Percentiles rank a stretch among this genome's conserved stretches.
Conservation (phyloP, 2,888 invertebrate species). For the Pteria penguin region DNA sequence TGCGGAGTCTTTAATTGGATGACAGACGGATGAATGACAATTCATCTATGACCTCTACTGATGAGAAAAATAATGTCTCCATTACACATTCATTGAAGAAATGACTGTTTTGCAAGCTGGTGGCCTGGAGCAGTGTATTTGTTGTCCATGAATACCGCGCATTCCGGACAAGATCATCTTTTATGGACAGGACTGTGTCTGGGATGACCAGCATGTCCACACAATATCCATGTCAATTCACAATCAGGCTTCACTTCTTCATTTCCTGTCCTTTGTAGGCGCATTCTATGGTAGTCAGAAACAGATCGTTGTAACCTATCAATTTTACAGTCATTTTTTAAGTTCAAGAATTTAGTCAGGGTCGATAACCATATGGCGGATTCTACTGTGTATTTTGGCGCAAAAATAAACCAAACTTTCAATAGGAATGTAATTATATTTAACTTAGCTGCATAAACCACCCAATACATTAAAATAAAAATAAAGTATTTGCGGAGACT, state of each 20-base stretch:
- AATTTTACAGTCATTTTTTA: not conserved
- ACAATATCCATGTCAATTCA: constrained; percentile 14
- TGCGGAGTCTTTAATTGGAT: not conserved
- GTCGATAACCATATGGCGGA: constrained; percentile 10
- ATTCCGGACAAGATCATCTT: not conserved
- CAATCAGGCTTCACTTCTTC: not conserved
- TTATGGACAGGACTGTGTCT: not conserved
- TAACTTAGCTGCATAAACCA: too few species aligned
- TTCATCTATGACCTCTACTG: not conserved
- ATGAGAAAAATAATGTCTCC: constrained; percentile 1
- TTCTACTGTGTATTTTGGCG: too few species aligned
- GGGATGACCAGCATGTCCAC: not conserved
- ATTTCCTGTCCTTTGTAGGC: constrained; percentile 24
- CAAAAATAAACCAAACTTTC: too few species aligned
- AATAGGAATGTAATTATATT: too few species aligned
- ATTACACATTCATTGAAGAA: constrained; percentile 4
- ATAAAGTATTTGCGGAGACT: too few species aligned
- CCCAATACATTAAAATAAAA: too few species aligned
- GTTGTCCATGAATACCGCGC: constrained; percentile 1
- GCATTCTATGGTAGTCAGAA: constrained; percentile 8
- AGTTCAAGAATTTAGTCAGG: constrained; percentile 9
- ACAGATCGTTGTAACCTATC: constrained; percentile 1
- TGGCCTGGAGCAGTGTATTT: not conserved
- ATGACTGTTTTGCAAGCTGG: not conserved
- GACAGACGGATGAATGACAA: not conserved